Evolutionary conservation across 2,113 vertebrate genomes (phyloP).

Genomic region (Danionella cerebrum): DNA sequence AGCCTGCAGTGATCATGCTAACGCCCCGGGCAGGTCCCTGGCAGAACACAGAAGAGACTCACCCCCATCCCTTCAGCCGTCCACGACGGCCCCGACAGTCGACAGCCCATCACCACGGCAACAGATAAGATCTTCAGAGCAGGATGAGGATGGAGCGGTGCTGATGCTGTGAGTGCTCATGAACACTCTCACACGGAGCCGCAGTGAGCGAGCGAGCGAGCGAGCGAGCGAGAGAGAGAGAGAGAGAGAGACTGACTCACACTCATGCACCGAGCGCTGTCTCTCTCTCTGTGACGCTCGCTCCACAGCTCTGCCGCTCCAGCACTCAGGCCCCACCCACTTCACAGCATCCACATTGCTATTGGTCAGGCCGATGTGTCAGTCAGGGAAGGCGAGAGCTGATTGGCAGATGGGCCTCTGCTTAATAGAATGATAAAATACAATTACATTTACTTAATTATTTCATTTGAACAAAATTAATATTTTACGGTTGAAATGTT

Average conservation of each 20-base stretch:
- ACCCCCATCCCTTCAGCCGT: slow-evolving; percentile 40
- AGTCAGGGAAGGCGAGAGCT: not conserved
- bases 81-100: slow-evolving; percentile 45
- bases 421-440: too few species aligned
- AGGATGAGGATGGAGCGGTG: not conserved
- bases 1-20: too few species aligned
- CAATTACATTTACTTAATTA: too few species aligned
- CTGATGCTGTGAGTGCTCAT: not conserved
- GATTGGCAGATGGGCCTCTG: too few species aligned
- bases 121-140: slow-evolving; percentile 13
- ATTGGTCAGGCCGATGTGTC: slow-evolving; percentile 1
- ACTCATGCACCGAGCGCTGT: not conserved
- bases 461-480: too few species aligned
- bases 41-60: slow-evolving; percentile 23
- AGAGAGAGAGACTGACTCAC: too few species aligned
- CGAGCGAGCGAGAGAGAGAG: not conserved
- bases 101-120: slow-evolving; percentile 48
- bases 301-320: not conserved
- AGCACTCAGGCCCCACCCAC: not conserved
- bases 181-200: not conserved
- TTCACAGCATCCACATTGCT: not conserved
- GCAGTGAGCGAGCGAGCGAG: not conserved
- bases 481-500: too few species aligned
- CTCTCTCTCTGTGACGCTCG: slow-evolving; percentile 18
- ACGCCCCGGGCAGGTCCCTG: too few species aligned